Base-by-base conservation (phyloP, 2,113 vertebrate genomes). In the Megalops atlanticus region DNA sequence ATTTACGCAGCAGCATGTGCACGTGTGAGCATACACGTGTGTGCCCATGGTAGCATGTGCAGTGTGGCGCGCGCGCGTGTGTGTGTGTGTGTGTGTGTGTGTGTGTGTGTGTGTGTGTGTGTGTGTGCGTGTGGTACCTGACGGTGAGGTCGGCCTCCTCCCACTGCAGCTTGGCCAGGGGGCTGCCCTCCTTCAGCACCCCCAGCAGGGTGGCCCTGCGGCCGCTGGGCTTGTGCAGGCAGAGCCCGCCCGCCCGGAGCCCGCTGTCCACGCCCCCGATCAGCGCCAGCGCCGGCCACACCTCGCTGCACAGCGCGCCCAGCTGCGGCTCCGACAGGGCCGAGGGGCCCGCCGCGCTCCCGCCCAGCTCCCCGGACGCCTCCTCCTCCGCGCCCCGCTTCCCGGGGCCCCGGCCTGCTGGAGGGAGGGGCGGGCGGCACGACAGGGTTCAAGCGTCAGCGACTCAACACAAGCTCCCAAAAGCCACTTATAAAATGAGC, bases 261-360 rank as follows among this genome's bases (percentile, higher is more conserved):
- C 94, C 94, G 0, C 91, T 85, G 85, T 95, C 94, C 58, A 95
- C 93, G 7, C 94, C 94, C 69, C 94, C 94, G 10, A 95, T 93
- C 81, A 95, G 73, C 1, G 94, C 94, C 84, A 95, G 88, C 0
- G 93, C 94, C 0, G 94, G 94, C 94, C 94, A 95, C 72, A 95
- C 94, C 40, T 95, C 90, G 0, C 80, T 83, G 84, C 94, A 95
- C 54, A 95, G 87, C 68, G 90, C 86, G 2, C 83, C 79, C 27
- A 95, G 91, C 85, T 94, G 94, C 18, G 86, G 68, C 11, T 94
- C 94, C 2, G 93, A 91, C 78, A 95, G 82, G 4, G 86, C 85
- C 0, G 87, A 87, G 15, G 87, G 87, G 33, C 87, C 89, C 2
- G 81, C 70, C 40, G 54, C 74, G 38, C 84, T 7, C 1, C 92